phyloP scores from a whole-genome alignment of 2,113 vertebrate species.

The Seriola dumerili region DNA sequence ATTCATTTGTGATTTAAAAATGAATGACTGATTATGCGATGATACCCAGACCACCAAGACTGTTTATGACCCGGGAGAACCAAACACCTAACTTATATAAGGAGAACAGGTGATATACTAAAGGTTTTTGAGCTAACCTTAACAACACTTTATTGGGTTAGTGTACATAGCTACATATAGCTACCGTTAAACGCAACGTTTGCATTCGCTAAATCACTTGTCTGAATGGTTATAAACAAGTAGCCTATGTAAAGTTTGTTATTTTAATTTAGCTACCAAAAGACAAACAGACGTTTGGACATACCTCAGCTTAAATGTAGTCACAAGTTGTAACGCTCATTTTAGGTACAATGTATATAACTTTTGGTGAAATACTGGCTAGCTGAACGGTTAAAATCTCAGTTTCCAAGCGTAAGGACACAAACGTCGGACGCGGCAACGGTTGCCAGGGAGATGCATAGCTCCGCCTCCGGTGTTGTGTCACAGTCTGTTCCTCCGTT shows the following conservation, averaged over 20 bases:
- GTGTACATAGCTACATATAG: too few species aligned
- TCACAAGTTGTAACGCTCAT: too few species aligned
- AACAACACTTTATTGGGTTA: not conserved
- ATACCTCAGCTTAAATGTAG: constrained; percentile 22
- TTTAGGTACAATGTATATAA: not conserved
- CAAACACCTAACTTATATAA: too few species aligned
- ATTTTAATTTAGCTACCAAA: not conserved
- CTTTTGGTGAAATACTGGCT: not conserved
- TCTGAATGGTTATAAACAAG: not conserved
- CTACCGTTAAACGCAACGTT: not conserved
- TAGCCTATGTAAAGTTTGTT: not conserved
- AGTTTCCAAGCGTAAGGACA: not conserved
- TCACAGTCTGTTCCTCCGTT: too few species aligned
- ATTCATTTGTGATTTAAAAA: too few species aligned
- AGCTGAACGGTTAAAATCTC: constrained; percentile 35
- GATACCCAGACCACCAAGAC: too few species aligned
- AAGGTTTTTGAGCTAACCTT: too few species aligned
- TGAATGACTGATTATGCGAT: too few species aligned
- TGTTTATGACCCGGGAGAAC: too few species aligned
- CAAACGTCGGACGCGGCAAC: constrained; percentile 32
- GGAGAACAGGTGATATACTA: too few species aligned
- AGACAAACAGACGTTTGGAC: not conserved
- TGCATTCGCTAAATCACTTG: not conserved
- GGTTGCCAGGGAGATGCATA: constrained; percentile 68
- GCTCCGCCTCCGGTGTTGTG: too few species aligned